These are phyloP conservation scores for Eolophus roseicapilla DNA, from an alignment of 2,113 vertebrate genomes.

Conservation along the genomic window DNA sequence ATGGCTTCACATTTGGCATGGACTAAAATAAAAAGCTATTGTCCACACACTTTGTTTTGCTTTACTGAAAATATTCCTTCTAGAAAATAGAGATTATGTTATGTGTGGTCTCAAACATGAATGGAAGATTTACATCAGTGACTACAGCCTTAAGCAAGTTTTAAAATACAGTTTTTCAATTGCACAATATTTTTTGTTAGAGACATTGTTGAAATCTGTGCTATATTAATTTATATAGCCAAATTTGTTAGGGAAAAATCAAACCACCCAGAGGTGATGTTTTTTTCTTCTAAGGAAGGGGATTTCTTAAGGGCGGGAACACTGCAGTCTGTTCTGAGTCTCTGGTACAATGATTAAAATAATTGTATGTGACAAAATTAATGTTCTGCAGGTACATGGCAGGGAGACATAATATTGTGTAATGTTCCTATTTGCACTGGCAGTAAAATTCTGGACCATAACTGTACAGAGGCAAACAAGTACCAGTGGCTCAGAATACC, in stretches of 20 bases:
- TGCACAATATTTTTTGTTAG: background rate
- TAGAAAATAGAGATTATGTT: background rate
- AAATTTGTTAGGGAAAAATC: background rate
- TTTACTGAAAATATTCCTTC: background rate
- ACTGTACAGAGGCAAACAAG: background rate
- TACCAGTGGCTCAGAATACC: background rate
- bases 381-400: background rate
- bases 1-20: background rate
- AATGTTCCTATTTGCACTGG: background rate
- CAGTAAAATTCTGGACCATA: background rate
- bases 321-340: background rate
- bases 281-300: background rate
- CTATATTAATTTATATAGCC: background rate
- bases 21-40: background rate
- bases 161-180: background rate
- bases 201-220: background rate
- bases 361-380: background rate
- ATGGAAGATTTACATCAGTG: background rate
- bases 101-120: background rate
- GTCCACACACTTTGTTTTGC: background rate
- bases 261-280: background rate
- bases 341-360: background rate
- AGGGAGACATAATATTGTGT: background rate
- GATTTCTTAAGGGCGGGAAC: background rate
- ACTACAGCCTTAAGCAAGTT: background rate